These are phyloP conservation scores for Charina bottae DNA, from an alignment of 2,113 vertebrate species.

Conservation along the genomic window DNA sequence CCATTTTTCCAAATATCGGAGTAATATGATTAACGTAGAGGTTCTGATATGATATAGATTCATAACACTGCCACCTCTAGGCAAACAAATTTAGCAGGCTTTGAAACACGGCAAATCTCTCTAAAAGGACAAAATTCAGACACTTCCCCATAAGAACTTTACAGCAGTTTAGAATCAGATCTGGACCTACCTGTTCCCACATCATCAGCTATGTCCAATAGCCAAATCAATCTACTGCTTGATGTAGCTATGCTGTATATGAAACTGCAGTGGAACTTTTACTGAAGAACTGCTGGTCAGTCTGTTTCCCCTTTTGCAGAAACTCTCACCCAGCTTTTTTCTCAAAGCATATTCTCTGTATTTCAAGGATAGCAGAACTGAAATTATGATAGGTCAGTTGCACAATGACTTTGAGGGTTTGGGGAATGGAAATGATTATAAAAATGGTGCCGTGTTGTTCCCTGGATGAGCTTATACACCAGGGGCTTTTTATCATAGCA, in stretches of 20 bases:
- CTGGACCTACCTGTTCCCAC: too few species aligned
- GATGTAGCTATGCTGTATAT: background rate
- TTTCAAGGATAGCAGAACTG: background rate
- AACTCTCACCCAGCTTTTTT: background rate
- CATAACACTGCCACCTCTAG: background rate
- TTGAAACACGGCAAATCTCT: background rate
- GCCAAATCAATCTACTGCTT: background rate
- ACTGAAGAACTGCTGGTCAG: background rate
- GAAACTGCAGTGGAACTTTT: background rate
- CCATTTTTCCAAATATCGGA: background rate
- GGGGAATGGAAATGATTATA: background rate
- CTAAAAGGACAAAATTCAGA: background rate
- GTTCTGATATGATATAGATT: background rate
- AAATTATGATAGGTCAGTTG: background rate
- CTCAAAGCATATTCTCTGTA: background rate
- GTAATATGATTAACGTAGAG: background rate
- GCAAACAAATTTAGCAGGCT: background rate
- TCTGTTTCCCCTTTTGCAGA: background rate
- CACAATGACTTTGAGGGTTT: background rate
- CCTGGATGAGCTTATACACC: background rate
- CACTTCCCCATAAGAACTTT: too few species aligned
- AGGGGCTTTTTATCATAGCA: background rate
- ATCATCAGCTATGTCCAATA: background rate
- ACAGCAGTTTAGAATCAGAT: too few species aligned
- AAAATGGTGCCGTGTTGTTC: background rate